phyloP scores from a whole-genome alignment of 2,113 vertebrate species.

The Trinectes maculatus region DNA sequence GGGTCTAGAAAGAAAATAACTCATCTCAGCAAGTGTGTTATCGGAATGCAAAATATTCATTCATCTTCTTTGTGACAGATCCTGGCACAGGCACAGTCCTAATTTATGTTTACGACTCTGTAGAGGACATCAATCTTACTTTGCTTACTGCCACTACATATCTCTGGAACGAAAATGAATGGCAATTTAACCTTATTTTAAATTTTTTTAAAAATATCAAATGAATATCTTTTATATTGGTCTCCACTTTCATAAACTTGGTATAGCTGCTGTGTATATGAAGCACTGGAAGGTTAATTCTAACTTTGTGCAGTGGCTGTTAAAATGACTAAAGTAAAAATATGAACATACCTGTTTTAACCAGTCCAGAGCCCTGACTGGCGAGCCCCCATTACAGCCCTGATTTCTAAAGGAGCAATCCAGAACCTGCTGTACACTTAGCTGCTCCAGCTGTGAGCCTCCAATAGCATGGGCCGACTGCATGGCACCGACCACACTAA shows the following conservation, averaged over 20 bases:
- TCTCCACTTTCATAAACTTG: not conserved
- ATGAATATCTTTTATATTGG: not conserved
- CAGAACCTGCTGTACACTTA: slow-evolving; percentile 93
- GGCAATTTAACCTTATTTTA: not conserved
- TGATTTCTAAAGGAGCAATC: slow-evolving; percentile 88
- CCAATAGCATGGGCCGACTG: slow-evolving; percentile 85
- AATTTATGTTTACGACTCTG: slow-evolving; percentile 3
- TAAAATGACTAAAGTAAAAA: not conserved
- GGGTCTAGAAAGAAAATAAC: slow-evolving; percentile 76
- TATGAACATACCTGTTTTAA: slow-evolving; percentile 82
- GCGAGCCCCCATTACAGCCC: slow-evolving; percentile 88
- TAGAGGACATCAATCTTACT: not conserved
- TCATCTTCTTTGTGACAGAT: slow-evolving; percentile 11
- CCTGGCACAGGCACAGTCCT: not conserved
- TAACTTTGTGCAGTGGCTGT: not conserved
- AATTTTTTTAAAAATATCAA: too few relatives aligned
- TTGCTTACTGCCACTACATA: slow-evolving; percentile 1
- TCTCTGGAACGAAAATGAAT: slow-evolving; percentile 12
- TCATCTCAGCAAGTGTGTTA: slow-evolving; percentile 38
- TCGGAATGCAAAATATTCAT: slow-evolving; percentile 20
- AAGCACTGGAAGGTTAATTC: not conserved
- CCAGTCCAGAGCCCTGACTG: slow-evolving; percentile 84
- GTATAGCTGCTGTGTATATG: not conserved
- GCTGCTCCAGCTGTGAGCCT: slow-evolving; percentile 77
- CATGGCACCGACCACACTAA: slow-evolving; percentile 88